Evolutionary conservation across 2,113 vertebrate species (phyloP), one percentile per base, ranked within the genome.

Genomic region (Oreochromis spilurus): DNA sequence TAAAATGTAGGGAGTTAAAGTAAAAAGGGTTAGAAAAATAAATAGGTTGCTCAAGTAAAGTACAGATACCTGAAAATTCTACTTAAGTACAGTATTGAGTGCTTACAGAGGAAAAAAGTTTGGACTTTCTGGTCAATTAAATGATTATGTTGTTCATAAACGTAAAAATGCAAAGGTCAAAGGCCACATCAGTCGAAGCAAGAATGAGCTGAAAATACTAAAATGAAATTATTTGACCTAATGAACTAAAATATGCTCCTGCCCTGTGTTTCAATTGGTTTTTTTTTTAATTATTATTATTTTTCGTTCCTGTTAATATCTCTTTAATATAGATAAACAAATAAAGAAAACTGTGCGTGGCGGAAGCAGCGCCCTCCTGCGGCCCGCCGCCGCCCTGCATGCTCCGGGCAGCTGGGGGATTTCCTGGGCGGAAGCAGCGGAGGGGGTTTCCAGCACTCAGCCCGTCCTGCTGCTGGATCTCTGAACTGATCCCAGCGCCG

Each of bases 381-480:
- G 77, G 53, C 6, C 17, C 40, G 21, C 13, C n/a, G 21, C 79
- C 12, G 79, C 11, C 17, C 40, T 13, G 26, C 91, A 14, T 19
- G 60, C 48, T n/a, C 43, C 40, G 78, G 58, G 83, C 79, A 67
- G 84, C 91, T 94, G 94, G 96, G 96, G 96, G 96, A 96, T 96
- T 97, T 97, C 96, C 96, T 96, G 96, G 94, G 94, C 95, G 95
- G 95, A 96, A 97, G 96, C 94, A 93, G 95, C 83, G 75, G 95
- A 93, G 95, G 95, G 96, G 96, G 96, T 96, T 96, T 97, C 96
- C 95, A 95, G 88, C 84, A 87, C 83, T 91, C 90, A 85, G 84
- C 89, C 93, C 92, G 91, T 89, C 55, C 87, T 90, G 77, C 90
- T 86, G 86, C 70, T 89, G 92, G 91, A 93, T 87, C 90, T 82